Evolutionary conservation across 2,113 vertebrate species (phyloP).

Genomic region (Aegotheles bennettii): DNA sequence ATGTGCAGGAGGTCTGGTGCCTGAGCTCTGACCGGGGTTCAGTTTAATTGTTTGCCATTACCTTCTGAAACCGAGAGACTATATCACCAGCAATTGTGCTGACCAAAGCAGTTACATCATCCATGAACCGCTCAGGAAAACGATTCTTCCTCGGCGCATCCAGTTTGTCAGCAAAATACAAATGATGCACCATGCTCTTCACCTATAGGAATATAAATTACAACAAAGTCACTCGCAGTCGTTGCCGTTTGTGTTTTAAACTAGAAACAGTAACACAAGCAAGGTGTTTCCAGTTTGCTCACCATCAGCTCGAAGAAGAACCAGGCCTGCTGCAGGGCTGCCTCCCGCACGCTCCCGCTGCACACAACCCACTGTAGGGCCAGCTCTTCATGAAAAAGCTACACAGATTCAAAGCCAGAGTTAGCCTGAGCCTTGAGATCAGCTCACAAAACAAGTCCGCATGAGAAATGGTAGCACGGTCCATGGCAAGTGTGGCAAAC

Average conservation of each 20-base stretch:
- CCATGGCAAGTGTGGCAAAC: slow-evolving; percentile 44
- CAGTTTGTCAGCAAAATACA: slow-evolving; percentile 96
- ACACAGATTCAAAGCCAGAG: slow-evolving; percentile 56
- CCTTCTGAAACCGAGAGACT: slow-evolving; percentile 96
- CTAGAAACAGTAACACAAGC: neutral
- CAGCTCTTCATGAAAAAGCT: slow-evolving; percentile 98
- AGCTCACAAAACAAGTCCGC: neutral
- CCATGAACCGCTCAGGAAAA: slow-evolving; percentile 98
- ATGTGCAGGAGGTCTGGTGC: neutral
- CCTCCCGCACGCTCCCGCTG: slow-evolving; percentile 95
- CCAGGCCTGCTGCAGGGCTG: slow-evolving; percentile 96
- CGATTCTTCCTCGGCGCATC: slow-evolving; percentile 90
- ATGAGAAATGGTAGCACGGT: slow-evolving; percentile 25
- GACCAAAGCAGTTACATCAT: slow-evolving; percentile 92
- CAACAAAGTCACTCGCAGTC: neutral
- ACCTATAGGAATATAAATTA: slow-evolving; percentile 76
- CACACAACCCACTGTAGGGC: slow-evolving; percentile 98
- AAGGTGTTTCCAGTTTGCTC: slow-evolving; percentile 56
- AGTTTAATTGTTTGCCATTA: slow-evolving; percentile 60
- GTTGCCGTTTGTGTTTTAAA: neutral
- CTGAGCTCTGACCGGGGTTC: neutral
- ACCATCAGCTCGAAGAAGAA: slow-evolving; percentile 99
- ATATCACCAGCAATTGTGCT: slow-evolving; percentile 96
- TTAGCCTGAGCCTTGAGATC: neutral
- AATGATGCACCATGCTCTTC: slow-evolving; percentile 97